These are phyloP conservation scores for Arctia plantaginis DNA, from an alignment of 2,888 invertebrate genomes.

Conservation along the genomic window DNA sequence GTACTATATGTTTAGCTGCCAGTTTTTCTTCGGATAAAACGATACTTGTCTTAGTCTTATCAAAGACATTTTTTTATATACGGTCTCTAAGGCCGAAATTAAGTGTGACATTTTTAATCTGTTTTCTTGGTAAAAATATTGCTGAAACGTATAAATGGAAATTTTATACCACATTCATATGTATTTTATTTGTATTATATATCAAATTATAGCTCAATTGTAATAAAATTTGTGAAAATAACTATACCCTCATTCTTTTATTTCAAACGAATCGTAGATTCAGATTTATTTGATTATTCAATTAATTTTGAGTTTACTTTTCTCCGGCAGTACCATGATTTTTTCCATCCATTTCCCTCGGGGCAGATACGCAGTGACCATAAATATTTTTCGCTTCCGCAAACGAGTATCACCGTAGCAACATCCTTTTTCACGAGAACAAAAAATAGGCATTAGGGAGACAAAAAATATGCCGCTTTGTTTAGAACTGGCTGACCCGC, in stretches of 20 bases:
- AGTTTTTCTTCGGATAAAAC: slow-evolving; percentile 21
- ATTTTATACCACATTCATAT: too few species aligned
- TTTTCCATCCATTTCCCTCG: slow-evolving; percentile 32
- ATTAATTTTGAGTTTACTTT: slow-evolving; percentile 50
- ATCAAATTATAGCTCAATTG: slow-evolving; percentile 20
- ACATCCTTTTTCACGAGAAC: slow-evolving; percentile 27
- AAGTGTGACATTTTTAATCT: slow-evolving; percentile 22
- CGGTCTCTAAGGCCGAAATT: slow-evolving; percentile 10
- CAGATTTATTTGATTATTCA: slow-evolving; percentile 51
- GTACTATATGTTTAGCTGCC: slow-evolving; percentile 33
- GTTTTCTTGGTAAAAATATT: slow-evolving; percentile 23
- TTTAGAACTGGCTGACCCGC: not conserved
- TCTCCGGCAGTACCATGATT: slow-evolving; percentile 22
- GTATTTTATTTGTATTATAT: slow-evolving; percentile 39
- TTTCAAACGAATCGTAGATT: slow-evolving; percentile 14
- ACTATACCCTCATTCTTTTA: too few species aligned
- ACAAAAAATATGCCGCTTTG: slow-evolving; percentile 22
- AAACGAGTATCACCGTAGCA: slow-evolving; percentile 32
- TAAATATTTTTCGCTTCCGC: slow-evolving; percentile 45
- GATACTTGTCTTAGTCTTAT: slow-evolving; percentile 26
- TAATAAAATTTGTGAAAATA: not conserved
- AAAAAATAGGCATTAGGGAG: slow-evolving; percentile 30
- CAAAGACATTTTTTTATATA: slow-evolving; percentile 25
- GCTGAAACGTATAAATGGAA: slow-evolving; percentile 35
- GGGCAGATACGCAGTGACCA: slow-evolving; percentile 36